Percentiles rank a stretch among this genome's conserved stretches.
Conservation (phyloP, 1,140 invertebrate genomes). For the Spodoptera litura region DNA sequence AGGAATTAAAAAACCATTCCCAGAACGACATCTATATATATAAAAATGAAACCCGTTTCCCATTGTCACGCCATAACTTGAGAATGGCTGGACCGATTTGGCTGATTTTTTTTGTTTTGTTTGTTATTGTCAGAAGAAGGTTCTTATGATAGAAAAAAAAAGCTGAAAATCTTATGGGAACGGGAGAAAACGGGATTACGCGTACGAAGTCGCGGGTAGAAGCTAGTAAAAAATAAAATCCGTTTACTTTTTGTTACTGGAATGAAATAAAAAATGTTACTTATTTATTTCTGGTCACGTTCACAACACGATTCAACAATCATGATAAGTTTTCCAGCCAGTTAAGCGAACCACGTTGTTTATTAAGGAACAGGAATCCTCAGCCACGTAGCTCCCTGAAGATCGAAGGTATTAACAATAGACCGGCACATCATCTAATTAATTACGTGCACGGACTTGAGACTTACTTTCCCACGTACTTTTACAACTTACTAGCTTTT, state of each 20-base stretch:
- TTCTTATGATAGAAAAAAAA: too few species aligned
- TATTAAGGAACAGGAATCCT: slow-evolving; percentile 14
- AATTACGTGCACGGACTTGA: slow-evolving; percentile 47
- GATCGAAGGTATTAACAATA: slow-evolving; percentile 46
- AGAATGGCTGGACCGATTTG: too few species aligned
- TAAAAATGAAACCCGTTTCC: too few species aligned
- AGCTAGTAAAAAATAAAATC: too few species aligned
- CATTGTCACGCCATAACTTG: too few species aligned
- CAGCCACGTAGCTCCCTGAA: slow-evolving; percentile 19
- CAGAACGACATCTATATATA: too few species aligned
- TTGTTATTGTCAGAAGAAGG: too few species aligned
- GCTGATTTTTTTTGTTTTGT: too few species aligned
- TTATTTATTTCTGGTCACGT: background rate
- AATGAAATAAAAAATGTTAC: background rate
- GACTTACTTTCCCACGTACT: slow-evolving; percentile 27
- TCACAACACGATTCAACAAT: background rate
- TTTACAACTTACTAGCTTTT: slow-evolving; percentile 8
- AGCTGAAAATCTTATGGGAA: too few species aligned
- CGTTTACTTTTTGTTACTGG: background rate
- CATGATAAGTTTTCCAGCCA: slow-evolving; percentile 1
- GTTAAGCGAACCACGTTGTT: background rate
- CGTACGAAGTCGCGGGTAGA: too few species aligned
- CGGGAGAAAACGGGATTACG: too few species aligned
- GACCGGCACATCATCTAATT: slow-evolving; percentile 46
- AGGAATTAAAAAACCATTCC: too few species aligned